A percentile compares a stretch with the other conserved stretches of the same genome.
These are phyloP conservation scores for Xyliphius kryptos DNA, from an alignment of 2,113 vertebrate species.

Conservation along the genomic window DNA sequence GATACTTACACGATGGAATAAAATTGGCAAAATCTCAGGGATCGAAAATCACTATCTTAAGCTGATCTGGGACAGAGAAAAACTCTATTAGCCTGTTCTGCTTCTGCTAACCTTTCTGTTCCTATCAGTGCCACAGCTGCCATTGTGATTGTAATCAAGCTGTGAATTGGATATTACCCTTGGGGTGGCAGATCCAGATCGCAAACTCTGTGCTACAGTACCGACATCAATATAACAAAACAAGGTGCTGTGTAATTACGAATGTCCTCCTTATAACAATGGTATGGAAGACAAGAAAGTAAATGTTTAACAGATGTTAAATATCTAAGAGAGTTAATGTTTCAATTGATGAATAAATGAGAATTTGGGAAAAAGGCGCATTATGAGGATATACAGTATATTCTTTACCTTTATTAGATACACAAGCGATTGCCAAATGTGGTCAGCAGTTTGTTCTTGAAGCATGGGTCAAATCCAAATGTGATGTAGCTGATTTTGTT, in stretches of 20 bases:
- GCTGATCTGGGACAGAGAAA: conserved; percentile 46
- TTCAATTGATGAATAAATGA: background rate
- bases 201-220: background rate
- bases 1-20: no score
- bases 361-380: background rate
- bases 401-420: no score
- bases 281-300: no score
- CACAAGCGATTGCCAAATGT: no score
- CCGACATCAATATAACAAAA: conserved; percentile 13
- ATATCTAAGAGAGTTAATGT: background rate
- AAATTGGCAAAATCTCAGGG: no score
- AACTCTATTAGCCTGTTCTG: conserved; percentile 43
- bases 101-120: conserved; percentile 33
- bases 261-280: no score
- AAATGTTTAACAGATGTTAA: background rate
- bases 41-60: conserved; percentile 54
- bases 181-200: conserved; percentile 10
- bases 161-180: conserved; percentile 40
- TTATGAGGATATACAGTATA: no score
- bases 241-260: conserved; percentile 29
- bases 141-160: conserved; percentile 22
- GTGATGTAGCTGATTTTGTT: no score
- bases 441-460: no score
- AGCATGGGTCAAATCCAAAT: no score
- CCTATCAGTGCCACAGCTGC: conserved; percentile 13